phyloP scores from a whole-genome alignment of 2,797 vertebrate genomes.

The Myioborus miniatus region DNA sequence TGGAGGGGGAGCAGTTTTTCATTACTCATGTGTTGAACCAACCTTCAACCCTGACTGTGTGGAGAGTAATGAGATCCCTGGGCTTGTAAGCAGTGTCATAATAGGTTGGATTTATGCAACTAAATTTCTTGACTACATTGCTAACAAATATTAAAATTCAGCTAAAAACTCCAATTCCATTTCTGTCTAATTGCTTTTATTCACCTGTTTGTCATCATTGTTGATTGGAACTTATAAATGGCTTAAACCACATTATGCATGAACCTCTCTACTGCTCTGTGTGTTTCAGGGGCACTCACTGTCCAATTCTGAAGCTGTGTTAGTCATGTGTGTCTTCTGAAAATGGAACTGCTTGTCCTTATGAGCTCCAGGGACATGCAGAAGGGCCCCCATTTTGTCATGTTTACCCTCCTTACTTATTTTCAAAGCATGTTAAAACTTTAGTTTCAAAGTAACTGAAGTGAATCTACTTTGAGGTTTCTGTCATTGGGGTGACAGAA shows the following conservation, averaged over 20 bases:
- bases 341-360: neutral
- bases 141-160: neutral
- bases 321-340: neutral
- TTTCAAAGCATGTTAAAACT: neutral
- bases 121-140: neutral
- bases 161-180: neutral
- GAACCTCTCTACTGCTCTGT: neutral
- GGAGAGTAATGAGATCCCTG: neutral
- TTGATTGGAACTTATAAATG: neutral
- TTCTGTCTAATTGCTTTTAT: neutral
- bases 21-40: neutral
- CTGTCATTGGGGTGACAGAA: neutral
- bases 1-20: neutral
- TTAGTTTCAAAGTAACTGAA: neutral
- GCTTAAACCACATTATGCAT: neutral
- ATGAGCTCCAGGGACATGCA: neutral
- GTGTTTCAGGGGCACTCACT: neutral
- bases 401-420: neutral
- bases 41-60: neutral
- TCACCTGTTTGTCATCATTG: neutral
- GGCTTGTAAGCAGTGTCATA: neutral
- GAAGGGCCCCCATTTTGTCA: neutral
- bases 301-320: neutral
- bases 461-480: neutral
- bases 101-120: neutral